Conservation (phyloP, 2,888 invertebrate species). For the Brenthis daphne region DNA sequence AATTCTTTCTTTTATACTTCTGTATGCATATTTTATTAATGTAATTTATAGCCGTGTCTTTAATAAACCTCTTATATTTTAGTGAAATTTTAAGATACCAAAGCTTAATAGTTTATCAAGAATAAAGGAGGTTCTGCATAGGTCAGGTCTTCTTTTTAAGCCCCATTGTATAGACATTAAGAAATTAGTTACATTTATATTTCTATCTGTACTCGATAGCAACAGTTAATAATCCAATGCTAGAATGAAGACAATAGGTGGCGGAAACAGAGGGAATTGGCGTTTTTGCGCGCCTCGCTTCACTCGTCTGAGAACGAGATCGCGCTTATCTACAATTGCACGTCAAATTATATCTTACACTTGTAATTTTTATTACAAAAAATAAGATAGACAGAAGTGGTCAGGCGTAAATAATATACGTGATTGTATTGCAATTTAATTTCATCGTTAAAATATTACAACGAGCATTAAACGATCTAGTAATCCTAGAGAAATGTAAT, state of each 20-base stretch:
- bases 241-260: conserved; percentile 71
- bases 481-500: no score
- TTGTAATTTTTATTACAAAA: conserved; percentile 23
- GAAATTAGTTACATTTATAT: conserved; percentile 4
- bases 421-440: conserved; percentile 2
- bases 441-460: background rate
- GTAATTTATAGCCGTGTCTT: no score
- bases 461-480: no score
- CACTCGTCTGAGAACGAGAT: conserved; percentile 65
- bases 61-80: no score
- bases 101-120: no score
- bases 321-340: conserved; percentile 57
- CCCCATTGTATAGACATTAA: background rate
- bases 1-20: background rate
- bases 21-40: no score
- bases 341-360: conserved; percentile 52
- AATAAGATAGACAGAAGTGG: conserved; percentile 14
- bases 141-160: no score
- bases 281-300: conserved; percentile 63
- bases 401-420: conserved; percentile 3
- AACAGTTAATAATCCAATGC: conserved; percentile 63
- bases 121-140: no score
- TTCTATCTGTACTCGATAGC: conserved; percentile 30
- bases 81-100: no score
- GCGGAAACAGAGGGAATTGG: conserved; percentile 67